Evolutionary conservation across 2,797 vertebrate genomes (phyloP), one percentile per base, ranked within the genome.

Genomic region (Rhinichthys osculus): DNA sequence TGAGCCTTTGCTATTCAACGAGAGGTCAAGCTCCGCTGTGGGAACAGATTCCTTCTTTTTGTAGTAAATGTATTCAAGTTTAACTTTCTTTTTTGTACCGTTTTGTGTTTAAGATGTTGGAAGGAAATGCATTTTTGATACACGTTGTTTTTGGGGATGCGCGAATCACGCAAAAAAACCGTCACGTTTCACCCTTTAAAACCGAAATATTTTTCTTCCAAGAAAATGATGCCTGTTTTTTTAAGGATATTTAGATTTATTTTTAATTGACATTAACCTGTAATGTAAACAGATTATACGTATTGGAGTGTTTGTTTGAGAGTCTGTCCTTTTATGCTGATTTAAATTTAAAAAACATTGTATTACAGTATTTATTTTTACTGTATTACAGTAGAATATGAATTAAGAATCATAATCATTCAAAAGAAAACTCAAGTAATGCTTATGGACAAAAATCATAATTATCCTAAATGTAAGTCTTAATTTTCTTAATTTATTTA

Each of bases 11-110:
- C 40, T 50, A 66, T 84, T 67, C 64, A 76, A 77, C 64, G 35
- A 38, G 64, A 83, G 82, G 72, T 83, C 72, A 83, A 67, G 83
- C 83, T 84, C 83, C 73, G 38, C 83, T 84, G 64, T 40, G 64
- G 74, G 83, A 84, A 78, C 74, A 78, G 47, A 70, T 67, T 44
- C 64, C 33, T 66, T 21, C 17, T 38, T 82, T 77, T 67, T 78
- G n/a, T 78, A 78, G 57, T 50, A 42, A 57, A 84, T 77, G 64
- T 84, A 84, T 57, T 84, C 72, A 16, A 72, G n/a, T 64, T 74
- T 38, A 17, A 44, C 57, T 64, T 83, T 76, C 50, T 78, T 78
- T 50, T 50, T 84, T 84, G 64, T 84, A 78, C 62, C 17, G 64
- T 42, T 78, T 57, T 84, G 83, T 78, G 74, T 84, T 70, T 69